Conservation (phyloP, 2,113 vertebrate genomes). For the Psammodynastes pulverulentus region DNA sequence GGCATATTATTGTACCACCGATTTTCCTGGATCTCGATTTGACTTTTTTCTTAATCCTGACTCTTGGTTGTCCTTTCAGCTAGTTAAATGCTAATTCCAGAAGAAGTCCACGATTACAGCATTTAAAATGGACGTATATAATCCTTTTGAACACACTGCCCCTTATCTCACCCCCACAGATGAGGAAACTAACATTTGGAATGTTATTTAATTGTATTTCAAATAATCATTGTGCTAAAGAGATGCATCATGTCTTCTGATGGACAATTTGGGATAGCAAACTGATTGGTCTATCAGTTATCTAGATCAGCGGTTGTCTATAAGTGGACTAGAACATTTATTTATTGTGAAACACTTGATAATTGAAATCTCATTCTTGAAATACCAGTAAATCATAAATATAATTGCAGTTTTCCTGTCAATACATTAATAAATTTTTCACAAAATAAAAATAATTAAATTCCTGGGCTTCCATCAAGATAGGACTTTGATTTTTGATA, state of each 20-base stretch:
- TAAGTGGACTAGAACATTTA: background rate
- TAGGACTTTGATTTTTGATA: background rate
- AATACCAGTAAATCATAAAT: background rate
- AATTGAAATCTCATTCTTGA: background rate
- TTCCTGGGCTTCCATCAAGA: background rate
- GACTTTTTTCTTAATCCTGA: background rate
- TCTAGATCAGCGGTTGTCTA: background rate
- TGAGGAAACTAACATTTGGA: background rate
- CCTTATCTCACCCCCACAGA: background rate
- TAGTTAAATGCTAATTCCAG: background rate
- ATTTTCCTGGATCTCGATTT: background rate
- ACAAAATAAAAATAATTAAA: background rate
- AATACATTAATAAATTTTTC: background rate
- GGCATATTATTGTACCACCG: background rate
- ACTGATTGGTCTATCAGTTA: background rate
- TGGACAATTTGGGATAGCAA: background rate
- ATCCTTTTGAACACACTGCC: background rate
- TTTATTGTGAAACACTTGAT: background rate
- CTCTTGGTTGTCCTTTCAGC: background rate
- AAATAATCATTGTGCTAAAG: background rate
- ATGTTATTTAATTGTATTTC: background rate
- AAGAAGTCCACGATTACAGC: background rate
- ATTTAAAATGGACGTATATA: background rate
- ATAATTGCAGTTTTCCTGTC: background rate
- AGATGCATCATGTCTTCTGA: constrained; percentile 27